Percentiles rank a stretch among this genome's conserved stretches.
These are phyloP conservation scores for Oxyruncus cristatus DNA, from an alignment of 2,113 vertebrate species.

Conservation along the genomic window DNA sequence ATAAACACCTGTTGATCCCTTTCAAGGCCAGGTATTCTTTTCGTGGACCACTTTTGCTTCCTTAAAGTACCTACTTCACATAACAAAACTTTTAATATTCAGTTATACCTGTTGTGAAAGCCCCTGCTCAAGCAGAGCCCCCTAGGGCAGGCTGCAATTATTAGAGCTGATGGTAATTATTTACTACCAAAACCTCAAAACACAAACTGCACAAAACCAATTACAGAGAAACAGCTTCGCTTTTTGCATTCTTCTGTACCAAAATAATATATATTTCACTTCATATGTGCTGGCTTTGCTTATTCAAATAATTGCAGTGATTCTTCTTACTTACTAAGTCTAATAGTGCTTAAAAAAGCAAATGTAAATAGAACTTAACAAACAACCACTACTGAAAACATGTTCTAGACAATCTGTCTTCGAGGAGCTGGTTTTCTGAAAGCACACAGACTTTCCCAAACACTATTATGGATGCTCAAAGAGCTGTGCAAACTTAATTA, in stretches of 20 bases:
- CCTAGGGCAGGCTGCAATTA: neutral
- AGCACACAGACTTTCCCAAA: neutral
- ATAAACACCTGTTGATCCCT: neutral
- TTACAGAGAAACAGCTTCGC: neutral
- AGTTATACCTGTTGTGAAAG: neutral
- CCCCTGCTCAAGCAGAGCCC: neutral
- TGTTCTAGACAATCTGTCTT: neutral
- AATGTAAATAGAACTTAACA: neutral
- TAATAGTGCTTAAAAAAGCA: neutral
- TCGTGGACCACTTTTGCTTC: neutral
- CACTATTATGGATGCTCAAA: neutral
- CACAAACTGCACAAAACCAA: neutral
- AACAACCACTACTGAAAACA: neutral
- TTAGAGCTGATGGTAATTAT: neutral
- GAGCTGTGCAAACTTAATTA: neutral
- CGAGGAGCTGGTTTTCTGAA: neutral
- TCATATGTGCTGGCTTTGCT: neutral
- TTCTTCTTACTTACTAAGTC: neutral
- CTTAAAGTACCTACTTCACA: neutral
- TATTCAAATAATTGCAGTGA: neutral
- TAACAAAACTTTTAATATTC: neutral
- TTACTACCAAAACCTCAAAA: rapidly evolving
- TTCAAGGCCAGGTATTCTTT: neutral
- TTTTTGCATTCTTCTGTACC: neutral
- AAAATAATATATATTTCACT: neutral